Conservation (phyloP, 2,888 invertebrate species). For the Drosophila kuntzei region DNA sequence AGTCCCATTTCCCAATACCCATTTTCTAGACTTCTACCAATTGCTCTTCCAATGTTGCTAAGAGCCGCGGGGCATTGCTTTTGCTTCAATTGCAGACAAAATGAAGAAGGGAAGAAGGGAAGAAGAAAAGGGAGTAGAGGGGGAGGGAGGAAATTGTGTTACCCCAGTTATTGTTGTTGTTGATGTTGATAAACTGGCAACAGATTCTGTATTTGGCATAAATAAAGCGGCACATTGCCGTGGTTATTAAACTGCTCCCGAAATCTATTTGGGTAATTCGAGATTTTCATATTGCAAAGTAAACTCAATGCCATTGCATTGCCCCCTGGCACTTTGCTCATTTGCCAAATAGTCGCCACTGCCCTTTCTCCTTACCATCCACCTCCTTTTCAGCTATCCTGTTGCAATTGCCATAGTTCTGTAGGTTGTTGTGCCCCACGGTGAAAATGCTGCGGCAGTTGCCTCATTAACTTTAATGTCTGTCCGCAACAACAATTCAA, state of each 20-base stretch:
- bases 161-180: conserved; percentile 22
- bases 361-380: too few relatives aligned
- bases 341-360: conserved; percentile 51
- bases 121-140: not conserved
- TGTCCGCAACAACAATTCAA: conserved; percentile 18
- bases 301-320: conserved; percentile 43
- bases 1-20: conserved; percentile 30
- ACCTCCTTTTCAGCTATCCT: conserved; percentile 33
- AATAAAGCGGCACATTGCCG: conserved; percentile 48
- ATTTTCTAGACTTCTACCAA: conserved; percentile 53
- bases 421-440: conserved; percentile 1
- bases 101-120: not conserved
- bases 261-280: conserved; percentile 54
- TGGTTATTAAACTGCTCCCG: conserved; percentile 59
- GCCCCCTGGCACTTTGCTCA: conserved; percentile 33
- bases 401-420: conserved; percentile 31
- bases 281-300: conserved; percentile 35
- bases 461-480: conserved; percentile 61
- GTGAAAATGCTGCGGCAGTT: conserved; percentile 27
- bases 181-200: conserved; percentile 57
- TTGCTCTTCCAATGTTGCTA: conserved; percentile 50
- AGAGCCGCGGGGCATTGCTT: conserved; percentile 61
- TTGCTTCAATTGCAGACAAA: conserved; percentile 62
- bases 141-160: not conserved
- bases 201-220: conserved; percentile 33